phyloP scores from a whole-genome alignment of 2,888 invertebrate species.

The Junonia oenone region DNA sequence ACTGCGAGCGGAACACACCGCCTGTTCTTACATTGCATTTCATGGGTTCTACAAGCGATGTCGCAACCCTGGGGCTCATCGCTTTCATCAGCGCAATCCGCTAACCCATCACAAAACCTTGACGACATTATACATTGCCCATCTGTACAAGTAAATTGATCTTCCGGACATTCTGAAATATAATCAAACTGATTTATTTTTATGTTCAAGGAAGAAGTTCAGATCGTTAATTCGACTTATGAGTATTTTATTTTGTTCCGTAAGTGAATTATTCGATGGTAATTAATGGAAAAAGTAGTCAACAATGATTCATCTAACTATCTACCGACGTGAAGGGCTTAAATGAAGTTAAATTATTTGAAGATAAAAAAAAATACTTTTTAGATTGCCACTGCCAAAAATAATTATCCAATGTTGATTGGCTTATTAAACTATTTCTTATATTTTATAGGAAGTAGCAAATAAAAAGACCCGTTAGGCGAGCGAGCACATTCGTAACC shows the following conservation, averaged over 20 bases:
- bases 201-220: too few species aligned
- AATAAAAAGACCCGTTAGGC: slow-evolving; percentile 49
- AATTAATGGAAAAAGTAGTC: too few species aligned
- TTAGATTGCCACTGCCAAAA: background rate
- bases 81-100: slow-evolving; percentile 83
- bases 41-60: slow-evolving; percentile 76
- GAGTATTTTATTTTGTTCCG: too few species aligned
- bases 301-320: too few species aligned
- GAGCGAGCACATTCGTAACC: slow-evolving; percentile 55
- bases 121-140: slow-evolving; percentile 82
- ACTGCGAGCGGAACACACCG: too few species aligned
- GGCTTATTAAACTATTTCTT: background rate
- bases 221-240: too few species aligned
- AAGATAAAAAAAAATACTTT: background rate
- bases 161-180: slow-evolving; percentile 64
- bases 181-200: background rate
- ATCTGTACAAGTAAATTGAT: slow-evolving; percentile 80
- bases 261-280: too few species aligned
- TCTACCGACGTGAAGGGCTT: too few species aligned
- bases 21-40: slow-evolving; percentile 65
- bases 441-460: slow-evolving; percentile 28
- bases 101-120: slow-evolving; percentile 84
- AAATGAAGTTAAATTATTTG: too few species aligned
- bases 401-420: background rate
- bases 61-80: slow-evolving; percentile 83